These are phyloP conservation scores for Drosophila niveifrons DNA, from an alignment of 2,888 invertebrate species.

Conservation along the genomic window DNA sequence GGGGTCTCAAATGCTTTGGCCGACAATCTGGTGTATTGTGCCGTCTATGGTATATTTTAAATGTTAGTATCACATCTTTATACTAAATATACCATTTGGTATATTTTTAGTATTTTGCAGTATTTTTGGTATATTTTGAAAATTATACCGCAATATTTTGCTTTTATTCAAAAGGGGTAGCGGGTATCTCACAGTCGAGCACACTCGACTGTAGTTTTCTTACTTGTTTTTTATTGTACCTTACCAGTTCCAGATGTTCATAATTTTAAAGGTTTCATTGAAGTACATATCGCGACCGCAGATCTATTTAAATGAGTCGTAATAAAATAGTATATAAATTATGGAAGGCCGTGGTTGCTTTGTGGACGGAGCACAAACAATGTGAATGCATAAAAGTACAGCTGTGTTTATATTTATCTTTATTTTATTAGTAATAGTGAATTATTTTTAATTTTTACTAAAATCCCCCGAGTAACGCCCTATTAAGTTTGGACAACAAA, in stretches of 20 bases:
- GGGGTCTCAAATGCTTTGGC: no score
- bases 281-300: background rate
- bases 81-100: no score
- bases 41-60: no score
- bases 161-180: no score
- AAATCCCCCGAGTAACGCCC: slow-evolving; percentile 36
- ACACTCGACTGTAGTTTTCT: no score
- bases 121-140: no score
- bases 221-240: no score
- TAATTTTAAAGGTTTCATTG: background rate
- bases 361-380: background rate
- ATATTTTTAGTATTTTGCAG: no score
- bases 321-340: background rate
- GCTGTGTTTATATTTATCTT: background rate
- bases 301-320: background rate
- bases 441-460: slow-evolving; percentile 37
- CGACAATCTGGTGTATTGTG: no score
- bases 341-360: background rate
- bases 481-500: slow-evolving; percentile 35
- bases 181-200: no score
- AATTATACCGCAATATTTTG: no score
- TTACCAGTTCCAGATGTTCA: background rate
- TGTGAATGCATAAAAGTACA: background rate
- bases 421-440: slow-evolving; percentile 46
- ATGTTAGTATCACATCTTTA: no score